phyloP scores from a whole-genome alignment of 2,888 invertebrate species.

The Merodon equestris region DNA sequence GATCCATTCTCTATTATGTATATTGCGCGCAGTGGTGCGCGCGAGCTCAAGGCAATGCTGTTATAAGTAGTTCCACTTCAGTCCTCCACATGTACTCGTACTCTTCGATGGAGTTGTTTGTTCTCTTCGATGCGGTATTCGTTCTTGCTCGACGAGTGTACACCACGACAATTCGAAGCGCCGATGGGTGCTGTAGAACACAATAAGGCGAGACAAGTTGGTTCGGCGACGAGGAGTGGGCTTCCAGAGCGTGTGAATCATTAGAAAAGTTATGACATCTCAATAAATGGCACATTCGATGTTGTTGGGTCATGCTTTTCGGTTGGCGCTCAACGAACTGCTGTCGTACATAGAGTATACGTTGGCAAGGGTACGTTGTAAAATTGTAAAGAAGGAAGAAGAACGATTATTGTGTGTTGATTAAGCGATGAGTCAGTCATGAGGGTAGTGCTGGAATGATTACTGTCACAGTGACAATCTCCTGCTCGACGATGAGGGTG shows the following conservation, averaged over 20 bases:
- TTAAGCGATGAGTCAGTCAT: constrained; percentile 66
- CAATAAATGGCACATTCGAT: constrained; percentile 66
- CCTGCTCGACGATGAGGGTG: not conserved
- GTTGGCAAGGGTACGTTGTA: constrained; percentile 53
- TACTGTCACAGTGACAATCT: too few species aligned
- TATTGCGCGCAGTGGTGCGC: constrained; percentile 63
- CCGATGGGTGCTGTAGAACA: constrained; percentile 5
- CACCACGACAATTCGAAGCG: constrained; percentile 12
- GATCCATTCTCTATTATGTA: constrained; percentile 57
- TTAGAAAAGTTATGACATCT: constrained; percentile 69
- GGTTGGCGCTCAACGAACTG: constrained; percentile 16
- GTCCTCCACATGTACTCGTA: constrained; percentile 53
- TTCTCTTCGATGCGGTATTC: too few species aligned
- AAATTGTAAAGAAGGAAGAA: constrained; percentile 46
- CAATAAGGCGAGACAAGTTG: constrained; percentile 17
- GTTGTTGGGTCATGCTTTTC: constrained; percentile 55
- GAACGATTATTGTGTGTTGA: constrained; percentile 52
- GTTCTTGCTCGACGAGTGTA: constrained; percentile 11
- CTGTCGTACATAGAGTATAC: constrained; percentile 4
- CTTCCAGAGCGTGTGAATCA: constrained; percentile 68
- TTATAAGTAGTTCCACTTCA: constrained; percentile 28
- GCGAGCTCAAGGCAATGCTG: constrained; percentile 50
- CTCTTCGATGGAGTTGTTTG: constrained; percentile 18
- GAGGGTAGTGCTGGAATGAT: constrained; percentile 47
- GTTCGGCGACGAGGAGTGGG: constrained; percentile 19